Base-by-base conservation (phyloP, 2,888 invertebrate species). In the Drosophila demipolita region DNA sequence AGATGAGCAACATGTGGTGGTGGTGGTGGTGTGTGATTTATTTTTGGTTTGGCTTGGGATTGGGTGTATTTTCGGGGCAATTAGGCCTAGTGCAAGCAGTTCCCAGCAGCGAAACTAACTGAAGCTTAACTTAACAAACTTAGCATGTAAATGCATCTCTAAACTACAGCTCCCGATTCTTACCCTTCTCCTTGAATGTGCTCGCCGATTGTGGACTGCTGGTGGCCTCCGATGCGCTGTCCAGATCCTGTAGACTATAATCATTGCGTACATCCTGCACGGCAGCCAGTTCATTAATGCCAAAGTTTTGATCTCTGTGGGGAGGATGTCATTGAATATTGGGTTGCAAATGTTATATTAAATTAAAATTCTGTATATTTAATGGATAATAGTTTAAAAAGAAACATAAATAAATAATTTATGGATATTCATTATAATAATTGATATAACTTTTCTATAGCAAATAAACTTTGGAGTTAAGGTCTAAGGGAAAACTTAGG, bases 121-220 rank as follows among this genome's bases (percentile, higher is more conserved):
- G 82, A 79, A 79, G 72, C 80, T 80, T 73, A 83, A 64, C 71
- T 54, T 81, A 88, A 35, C 52, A 60, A 60, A 33, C 50, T 23
- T 36, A 49, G 53, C 36, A n/a, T 7, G n/a, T n/a, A n/a, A 29
- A 5, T n/a, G 29, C 36, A 50, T 29, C 26, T 48, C 6, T 20
- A 1, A 17, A 15, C 55, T 54, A 40, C 53, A 66, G 55, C 45
- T 61, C 60, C 71, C 40, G 65, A 61, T 55, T 23, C 95, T 94
- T 93, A 96, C 96, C 96, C 94, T 95, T 94, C 86, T 96, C 96
- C 77, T 95, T 94, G 82, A 94, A 94, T 52, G 94, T 94, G 42
- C 93, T 93, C 2, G 93, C 93, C 11, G 94, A 94, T 15, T 94
- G 94, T 1, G 92, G 90, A 70, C 89, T 90, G 11, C 93, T 79